Base-by-base conservation (phyloP, 2,888 invertebrate species). In the Pegoplata infirma region DNA sequence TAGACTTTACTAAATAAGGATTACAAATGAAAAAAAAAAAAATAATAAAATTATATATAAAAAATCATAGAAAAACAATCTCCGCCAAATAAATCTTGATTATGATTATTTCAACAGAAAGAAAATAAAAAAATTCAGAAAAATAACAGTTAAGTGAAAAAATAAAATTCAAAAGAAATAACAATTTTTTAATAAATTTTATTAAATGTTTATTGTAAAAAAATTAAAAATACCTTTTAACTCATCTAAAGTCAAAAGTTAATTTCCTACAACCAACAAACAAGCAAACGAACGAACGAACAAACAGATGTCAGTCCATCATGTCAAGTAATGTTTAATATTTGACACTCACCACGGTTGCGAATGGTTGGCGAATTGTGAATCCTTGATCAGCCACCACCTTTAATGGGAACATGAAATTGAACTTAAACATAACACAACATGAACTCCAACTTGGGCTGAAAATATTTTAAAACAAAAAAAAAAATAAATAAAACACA, bases 11-110 rank as follows among this genome's bases (percentile, higher is more conserved):
- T 76, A 72, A 76, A 79, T 72, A 79, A 72, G 79, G 79, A 63
- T 56, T 55, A 69, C n/a, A n/a, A n/a, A 49, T 12, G 47, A 51
- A 68, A 49, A 40, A 55, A 56, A n/a, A 40, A 56, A 59, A 23
- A 64, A 12, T 10, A 17, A 51, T 59, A n/a, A n/a, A n/a, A n/a
- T n/a, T n/a, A n/a, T n/a, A 61, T 55, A 56, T 36, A 75, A 58
- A 68, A 75, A 75, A 72, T 72, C 66, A 72, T 63, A 76, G 79
- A 79, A 79, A n/a, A 79, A 75, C 79, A 79, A 76, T 79, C 76
- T 79, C 56, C 51, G 72, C 66, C 71, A 76, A 79, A 76, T 76
- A 79, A 79, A 79, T 79, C 79, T 63, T 63, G 56, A 75, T 67
- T 75, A 79, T 75, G 76, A 76, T 76, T 72, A 63, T 63, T 72